Evolutionary conservation across 2,113 vertebrate genomes (phyloP), one percentile per base, ranked within the genome.

Genomic region (Petaurus breviceps): DNA sequence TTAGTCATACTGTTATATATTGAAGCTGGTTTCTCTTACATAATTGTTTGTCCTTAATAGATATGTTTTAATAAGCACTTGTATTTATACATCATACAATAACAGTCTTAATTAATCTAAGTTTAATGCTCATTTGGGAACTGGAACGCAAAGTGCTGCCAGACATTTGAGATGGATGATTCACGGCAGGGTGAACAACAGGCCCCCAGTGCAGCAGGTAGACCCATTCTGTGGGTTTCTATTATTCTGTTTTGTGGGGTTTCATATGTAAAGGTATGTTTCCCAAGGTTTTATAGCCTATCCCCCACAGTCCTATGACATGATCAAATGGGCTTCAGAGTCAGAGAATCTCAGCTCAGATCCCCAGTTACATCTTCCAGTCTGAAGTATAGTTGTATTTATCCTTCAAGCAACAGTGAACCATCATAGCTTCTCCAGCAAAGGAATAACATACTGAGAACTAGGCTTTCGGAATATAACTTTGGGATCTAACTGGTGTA

Each of bases 1-100:
- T 97, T 98, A 98, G 95, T 96, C 94, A 94, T 95, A 95, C 95
- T 95, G 94, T 95, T 97, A 96, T 94, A 96, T 95, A 96, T 95
- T 97, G 61, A 96, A 97, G 93, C 91, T 96, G 94, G 96, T 97
- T 98, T 97, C 95, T 98, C 96, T 97, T 97, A 97, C 97, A 97
- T 97, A 97, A 98, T 94, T 90, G 53, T 97, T 98, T 97, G 97
- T 97, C 93, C 94, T 98, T 97, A 96, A 97, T 98, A 98, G 51
- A 61, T 92, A 94, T 96, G 96, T 96, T 98, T 98, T 98, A 98
- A 97, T 97, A 98, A 97, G 68, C 90, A 93, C 96, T 98, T 97
- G 93, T 97, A 97, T 98, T 98, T 98, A 84, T 97, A 96, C 90
- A 96, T 93, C 94, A 92, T 97, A 77, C 98, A 99, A 97, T 97